These are phyloP conservation scores for Dermatemys mawii DNA, from an alignment of 2,113 vertebrate genomes.

Conservation along the genomic window DNA sequence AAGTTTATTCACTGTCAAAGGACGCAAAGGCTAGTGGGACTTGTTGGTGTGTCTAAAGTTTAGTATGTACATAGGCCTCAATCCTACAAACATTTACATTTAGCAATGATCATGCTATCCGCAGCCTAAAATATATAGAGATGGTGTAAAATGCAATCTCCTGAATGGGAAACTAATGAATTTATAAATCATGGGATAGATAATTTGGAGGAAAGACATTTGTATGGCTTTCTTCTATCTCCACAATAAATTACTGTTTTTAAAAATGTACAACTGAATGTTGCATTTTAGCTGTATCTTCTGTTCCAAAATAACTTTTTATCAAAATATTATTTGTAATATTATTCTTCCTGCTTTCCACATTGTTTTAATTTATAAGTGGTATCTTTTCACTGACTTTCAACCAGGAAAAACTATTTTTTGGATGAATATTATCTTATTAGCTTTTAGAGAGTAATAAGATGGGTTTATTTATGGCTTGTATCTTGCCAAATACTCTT, in stretches of 20 bases:
- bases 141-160: rapidly evolving
- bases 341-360: rapidly evolving
- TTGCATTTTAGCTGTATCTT: not conserved
- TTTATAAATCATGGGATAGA: not conserved
- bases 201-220: rapidly evolving
- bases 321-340: not conserved
- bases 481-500: rapidly evolving
- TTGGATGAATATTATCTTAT: not conserved
- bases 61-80: not conserved
- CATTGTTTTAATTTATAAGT: not conserved
- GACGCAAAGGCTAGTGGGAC: not conserved
- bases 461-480: not conserved
- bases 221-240: not conserved
- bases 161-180: not conserved
- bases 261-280: not conserved
- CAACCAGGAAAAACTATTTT: not conserved
- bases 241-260: not conserved
- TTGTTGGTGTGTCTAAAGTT: not conserved
- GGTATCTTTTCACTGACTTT: rapidly evolving
- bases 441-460: not conserved
- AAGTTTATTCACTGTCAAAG: not conserved
- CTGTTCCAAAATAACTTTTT: not conserved
- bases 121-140: rapidly evolving
- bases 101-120: rapidly evolving
- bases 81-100: not conserved